phyloP scores from a whole-genome alignment of 2,888 invertebrate genomes.

The Scaptomyza reducta region DNA sequence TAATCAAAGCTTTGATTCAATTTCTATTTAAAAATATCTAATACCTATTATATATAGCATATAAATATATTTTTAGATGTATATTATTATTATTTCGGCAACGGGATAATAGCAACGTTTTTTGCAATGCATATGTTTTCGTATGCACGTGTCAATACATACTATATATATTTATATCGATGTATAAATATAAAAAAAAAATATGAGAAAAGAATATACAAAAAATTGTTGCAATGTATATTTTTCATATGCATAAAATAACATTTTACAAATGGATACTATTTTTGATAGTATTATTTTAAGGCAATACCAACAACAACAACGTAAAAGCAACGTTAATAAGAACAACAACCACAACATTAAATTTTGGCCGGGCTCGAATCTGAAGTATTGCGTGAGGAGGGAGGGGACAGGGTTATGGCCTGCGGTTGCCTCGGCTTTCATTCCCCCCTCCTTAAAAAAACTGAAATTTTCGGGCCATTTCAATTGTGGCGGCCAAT shows the following conservation, averaged over 20 bases:
- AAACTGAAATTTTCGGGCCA: constrained; percentile 19
- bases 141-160: constrained; percentile 80
- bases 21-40: constrained; percentile 73
- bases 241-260: constrained; percentile 47
- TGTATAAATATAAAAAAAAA: constrained; percentile 54
- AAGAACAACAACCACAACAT: constrained; percentile 32
- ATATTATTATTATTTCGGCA: constrained; percentile 79
- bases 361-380: constrained; percentile 14
- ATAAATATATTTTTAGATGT: constrained; percentile 79
- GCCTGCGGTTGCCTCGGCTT: neutral
- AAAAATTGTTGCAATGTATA: constrained; percentile 59
- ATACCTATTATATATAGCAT: constrained; percentile 76
- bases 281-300: constrained; percentile 80
- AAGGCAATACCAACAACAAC: constrained; percentile 68
- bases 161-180: constrained; percentile 53
- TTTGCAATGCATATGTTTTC: constrained; percentile 83
- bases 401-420: neutral
- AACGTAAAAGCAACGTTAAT: constrained; percentile 38
- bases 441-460: neutral
- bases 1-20: constrained; percentile 77
- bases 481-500: constrained; percentile 48
- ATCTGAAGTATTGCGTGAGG: neutral
- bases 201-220: constrained; percentile 24
- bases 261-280: constrained; percentile 70
- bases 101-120: constrained; percentile 71